Evolutionary conservation across 2,888 invertebrate species (phyloP).

Genomic region (Apodemia mormo): DNA sequence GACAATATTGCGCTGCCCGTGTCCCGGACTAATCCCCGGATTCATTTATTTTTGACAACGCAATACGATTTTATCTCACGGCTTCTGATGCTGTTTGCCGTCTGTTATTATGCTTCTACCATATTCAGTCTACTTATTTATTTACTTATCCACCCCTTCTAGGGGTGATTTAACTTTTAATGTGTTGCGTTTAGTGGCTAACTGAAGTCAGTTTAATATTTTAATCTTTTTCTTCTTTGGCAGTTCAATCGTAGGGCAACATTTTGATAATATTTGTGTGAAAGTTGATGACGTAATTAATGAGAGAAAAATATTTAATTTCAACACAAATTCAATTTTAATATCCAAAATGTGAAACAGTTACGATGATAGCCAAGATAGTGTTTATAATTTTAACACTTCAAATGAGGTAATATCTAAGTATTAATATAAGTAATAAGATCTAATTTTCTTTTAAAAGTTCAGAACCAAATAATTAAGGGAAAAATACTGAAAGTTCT

Average conservation of each 20-base stretch:
- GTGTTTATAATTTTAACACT: no score
- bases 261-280: neutral
- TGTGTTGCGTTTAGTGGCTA: slow-evolving; percentile 66
- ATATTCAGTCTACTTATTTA: slow-evolving; percentile 77
- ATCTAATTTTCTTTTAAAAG: no score
- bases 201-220: slow-evolving; percentile 48
- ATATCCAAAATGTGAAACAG: no score
- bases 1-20: slow-evolving; percentile 76
- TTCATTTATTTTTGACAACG: slow-evolving; percentile 83
- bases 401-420: no score
- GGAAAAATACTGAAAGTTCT: no score
- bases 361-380: no score
- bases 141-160: slow-evolving; percentile 73
- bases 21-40: slow-evolving; percentile 78
- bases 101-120: slow-evolving; percentile 76
- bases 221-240: slow-evolving; percentile 22
- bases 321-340: neutral
- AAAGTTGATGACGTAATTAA: neutral
- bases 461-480: no score
- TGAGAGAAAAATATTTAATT: neutral
- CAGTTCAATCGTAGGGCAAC: neutral
- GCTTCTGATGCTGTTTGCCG: slow-evolving; percentile 81
- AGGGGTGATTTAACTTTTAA: slow-evolving; percentile 74
- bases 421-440: no score
- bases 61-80: slow-evolving; percentile 82